phyloP scores from a whole-genome alignment of 1,140 invertebrate species.

The Drusus annulatus region DNA sequence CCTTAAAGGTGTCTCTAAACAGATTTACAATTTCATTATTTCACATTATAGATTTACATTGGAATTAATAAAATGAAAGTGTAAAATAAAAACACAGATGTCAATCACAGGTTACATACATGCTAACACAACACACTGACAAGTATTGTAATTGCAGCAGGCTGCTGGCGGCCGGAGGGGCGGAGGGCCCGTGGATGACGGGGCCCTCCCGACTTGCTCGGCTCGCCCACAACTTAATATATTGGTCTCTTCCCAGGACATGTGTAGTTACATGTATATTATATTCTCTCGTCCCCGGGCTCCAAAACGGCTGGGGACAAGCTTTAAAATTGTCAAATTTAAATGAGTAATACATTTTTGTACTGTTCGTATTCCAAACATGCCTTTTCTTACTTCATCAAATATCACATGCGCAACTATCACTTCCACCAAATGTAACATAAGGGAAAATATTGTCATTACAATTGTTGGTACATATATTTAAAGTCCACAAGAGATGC shows the following conservation, averaged over 20 bases:
- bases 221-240: constrained; percentile 21
- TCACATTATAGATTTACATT: not conserved
- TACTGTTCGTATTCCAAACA: constrained; percentile 57
- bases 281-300: constrained; percentile 26
- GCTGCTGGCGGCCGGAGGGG: not conserved
- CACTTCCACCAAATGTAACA: constrained; percentile 42
- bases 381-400: constrained; percentile 46
- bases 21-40: constrained; percentile 35
- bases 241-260: constrained; percentile 43
- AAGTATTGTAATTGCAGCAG: constrained; percentile 45
- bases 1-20: not conserved
- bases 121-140: constrained; percentile 47
- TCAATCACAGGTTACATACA: constrained; percentile 31
- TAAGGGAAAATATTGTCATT: constrained; percentile 33
- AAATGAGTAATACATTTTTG: constrained; percentile 59
- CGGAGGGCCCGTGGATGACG: not conserved
- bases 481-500: not conserved
- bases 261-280: constrained; percentile 42
- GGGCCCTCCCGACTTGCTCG: not conserved
- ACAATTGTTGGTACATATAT: constrained; percentile 26
- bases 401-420: constrained; percentile 52
- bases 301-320: constrained; percentile 21
- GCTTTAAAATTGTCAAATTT: constrained; percentile 53
- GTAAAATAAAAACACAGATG: constrained; percentile 16
- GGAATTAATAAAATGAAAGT: constrained; percentile 15